Evolutionary conservation across 2,888 invertebrate species (phyloP).

Genomic region (Stenichneumon culpator): DNA sequence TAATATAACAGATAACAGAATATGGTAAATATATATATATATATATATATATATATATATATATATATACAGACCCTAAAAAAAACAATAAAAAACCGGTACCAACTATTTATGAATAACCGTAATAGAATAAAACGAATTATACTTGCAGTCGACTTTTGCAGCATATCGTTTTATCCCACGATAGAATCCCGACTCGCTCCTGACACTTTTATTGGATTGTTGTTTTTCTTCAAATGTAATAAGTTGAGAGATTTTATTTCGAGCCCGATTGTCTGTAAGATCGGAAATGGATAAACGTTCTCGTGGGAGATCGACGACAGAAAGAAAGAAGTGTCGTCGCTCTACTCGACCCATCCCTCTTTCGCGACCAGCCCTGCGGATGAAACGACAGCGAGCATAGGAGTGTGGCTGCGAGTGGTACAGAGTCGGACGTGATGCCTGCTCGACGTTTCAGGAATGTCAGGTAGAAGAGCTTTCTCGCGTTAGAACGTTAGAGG

Average conservation of each 20-base stretch:
- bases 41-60: too few relatives aligned
- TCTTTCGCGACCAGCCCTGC: not conserved
- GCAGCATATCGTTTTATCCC: not conserved
- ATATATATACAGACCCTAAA: too few relatives aligned
- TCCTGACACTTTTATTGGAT: not conserved
- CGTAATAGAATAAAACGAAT: too few relatives aligned
- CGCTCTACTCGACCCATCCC: conserved; percentile 17
- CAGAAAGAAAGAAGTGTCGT: conserved; percentile 40
- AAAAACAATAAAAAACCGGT: too few relatives aligned
- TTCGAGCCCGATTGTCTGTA: conserved; percentile 5
- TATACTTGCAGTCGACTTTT: too few relatives aligned
- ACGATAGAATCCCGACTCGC: not conserved
- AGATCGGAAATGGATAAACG: conserved; percentile 12
- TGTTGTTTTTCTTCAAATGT: not conserved
- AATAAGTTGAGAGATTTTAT: conserved; percentile 1
- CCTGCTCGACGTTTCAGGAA: conserved; percentile 60
- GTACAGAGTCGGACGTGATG: conserved; percentile 47
- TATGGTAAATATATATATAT: too few relatives aligned
- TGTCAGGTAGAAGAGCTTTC: conserved; percentile 72
- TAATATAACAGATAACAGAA: too few relatives aligned
- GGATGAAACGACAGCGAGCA: conserved; percentile 15
- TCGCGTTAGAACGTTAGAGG: conserved; percentile 70
- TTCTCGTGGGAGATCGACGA: conserved; percentile 48
- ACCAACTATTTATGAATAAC: too few relatives aligned
- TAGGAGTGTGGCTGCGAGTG: conserved; percentile 13